These are phyloP conservation scores for Macrosoma leucophasiata DNA, from an alignment of 2,888 invertebrate genomes.

Conservation along the genomic window DNA sequence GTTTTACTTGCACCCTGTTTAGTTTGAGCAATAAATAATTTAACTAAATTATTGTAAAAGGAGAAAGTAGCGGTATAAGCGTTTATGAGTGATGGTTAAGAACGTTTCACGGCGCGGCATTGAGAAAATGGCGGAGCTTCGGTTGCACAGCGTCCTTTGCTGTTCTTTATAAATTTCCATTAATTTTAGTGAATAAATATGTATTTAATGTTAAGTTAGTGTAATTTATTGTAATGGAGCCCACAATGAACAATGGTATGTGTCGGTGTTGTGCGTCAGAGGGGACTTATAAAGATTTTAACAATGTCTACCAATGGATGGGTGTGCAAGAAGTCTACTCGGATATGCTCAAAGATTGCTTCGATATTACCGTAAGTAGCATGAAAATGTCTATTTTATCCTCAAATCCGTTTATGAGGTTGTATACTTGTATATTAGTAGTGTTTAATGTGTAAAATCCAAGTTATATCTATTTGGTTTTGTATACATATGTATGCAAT, in stretches of 20 bases:
- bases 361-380: conserved; percentile 58
- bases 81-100: too few species aligned
- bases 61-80: too few species aligned
- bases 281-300: conserved; percentile 60
- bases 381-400: too few species aligned
- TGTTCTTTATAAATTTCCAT: conserved; percentile 23
- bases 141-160: conserved; percentile 36
- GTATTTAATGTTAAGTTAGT: conserved; percentile 35
- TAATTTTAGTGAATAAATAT: conserved; percentile 22
- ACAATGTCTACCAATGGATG: conserved; percentile 59
- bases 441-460: too few species aligned
- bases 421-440: too few species aligned
- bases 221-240: conserved; percentile 45
- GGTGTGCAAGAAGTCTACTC: conserved; percentile 61
- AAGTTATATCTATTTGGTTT: too few species aligned
- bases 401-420: too few species aligned
- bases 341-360: conserved; percentile 63
- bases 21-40: too few species aligned
- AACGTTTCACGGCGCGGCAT: too few species aligned
- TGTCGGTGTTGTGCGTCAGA: conserved; percentile 67
- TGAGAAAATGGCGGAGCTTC: conserved; percentile 52
- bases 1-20: too few species aligned
- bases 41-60: too few species aligned
- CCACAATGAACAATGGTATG: conserved; percentile 43
- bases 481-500: too few species aligned